phyloP scores from a whole-genome alignment of 2,113 vertebrate genomes.

The Nestor notabilis region DNA sequence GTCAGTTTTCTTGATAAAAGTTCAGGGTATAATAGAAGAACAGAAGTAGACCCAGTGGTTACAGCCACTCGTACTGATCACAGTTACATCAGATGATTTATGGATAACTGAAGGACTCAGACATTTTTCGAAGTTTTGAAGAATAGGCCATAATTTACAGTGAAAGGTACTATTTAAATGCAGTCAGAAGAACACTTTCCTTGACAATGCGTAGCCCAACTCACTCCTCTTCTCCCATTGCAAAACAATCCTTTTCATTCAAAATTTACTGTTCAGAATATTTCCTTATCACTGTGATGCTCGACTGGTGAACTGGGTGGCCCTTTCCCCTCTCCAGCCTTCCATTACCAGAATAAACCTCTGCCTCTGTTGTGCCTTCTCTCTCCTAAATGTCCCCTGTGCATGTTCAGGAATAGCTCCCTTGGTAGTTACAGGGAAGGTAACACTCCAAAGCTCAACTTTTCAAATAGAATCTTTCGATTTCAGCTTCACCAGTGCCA shows the following conservation, averaged over 20 bases:
- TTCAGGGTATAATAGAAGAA: not conserved
- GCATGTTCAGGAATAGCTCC: not conserved
- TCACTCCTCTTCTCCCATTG: not conserved
- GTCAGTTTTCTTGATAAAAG: not conserved
- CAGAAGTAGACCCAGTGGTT: not conserved
- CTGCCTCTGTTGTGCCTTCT: not conserved
- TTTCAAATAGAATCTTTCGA: not conserved
- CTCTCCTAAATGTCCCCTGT: not conserved
- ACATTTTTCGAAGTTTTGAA: not conserved
- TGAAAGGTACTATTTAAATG: conserved; percentile 9
- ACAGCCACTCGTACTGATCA: not conserved
- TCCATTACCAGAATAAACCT: not conserved
- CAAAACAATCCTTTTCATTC: not conserved
- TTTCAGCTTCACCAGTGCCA: not conserved
- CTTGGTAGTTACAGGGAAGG: not conserved
- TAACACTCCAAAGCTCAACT: not conserved
- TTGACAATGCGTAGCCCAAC: not conserved
- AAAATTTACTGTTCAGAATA: not conserved
- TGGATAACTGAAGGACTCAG: not conserved
- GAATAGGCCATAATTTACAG: not conserved
- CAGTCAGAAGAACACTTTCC: not conserved
- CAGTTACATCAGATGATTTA: not conserved
- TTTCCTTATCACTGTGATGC: not conserved
- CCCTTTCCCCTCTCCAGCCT: not conserved
- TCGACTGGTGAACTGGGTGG: not conserved